These are phyloP conservation scores for Rhagologus leucostigma DNA, from an alignment of 2,113 vertebrate genomes.

Conservation along the genomic window DNA sequence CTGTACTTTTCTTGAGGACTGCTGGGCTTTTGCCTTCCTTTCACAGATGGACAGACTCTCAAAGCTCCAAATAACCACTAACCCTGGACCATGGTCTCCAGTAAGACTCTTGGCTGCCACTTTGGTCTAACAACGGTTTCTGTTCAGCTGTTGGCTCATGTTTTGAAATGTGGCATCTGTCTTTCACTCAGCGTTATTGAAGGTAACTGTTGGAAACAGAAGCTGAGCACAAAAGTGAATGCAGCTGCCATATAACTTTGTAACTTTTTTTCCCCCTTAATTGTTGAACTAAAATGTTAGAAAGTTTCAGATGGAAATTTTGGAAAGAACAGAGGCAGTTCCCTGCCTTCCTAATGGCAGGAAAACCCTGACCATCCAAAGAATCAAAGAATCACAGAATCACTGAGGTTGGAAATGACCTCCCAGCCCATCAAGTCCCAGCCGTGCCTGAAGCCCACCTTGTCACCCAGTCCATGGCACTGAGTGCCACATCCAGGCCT, in stretches of 20 bases:
- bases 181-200: neutral
- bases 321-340: neutral
- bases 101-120: neutral
- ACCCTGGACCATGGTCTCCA: neutral
- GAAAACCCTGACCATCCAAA: neutral
- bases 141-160: neutral
- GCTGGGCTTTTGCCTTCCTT: neutral
- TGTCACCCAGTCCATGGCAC: neutral
- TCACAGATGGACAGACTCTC: neutral
- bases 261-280: neutral
- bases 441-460: accelerated
- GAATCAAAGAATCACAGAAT: too few species aligned
- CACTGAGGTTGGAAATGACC: accelerated
- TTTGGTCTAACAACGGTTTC: neutral
- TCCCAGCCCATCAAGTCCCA: accelerated
- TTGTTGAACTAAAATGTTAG: neutral
- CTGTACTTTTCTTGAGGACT: neutral
- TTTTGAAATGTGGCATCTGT: neutral
- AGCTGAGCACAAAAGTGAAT: neutral
- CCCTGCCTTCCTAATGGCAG: neutral
- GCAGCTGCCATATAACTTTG: neutral
- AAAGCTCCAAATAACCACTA: neutral
- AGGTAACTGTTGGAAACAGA: neutral
- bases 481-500: neutral
- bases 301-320: neutral